Evolutionary conservation across 2,797 vertebrate species (phyloP).

Genomic region (Holocentrus rufus): DNA sequence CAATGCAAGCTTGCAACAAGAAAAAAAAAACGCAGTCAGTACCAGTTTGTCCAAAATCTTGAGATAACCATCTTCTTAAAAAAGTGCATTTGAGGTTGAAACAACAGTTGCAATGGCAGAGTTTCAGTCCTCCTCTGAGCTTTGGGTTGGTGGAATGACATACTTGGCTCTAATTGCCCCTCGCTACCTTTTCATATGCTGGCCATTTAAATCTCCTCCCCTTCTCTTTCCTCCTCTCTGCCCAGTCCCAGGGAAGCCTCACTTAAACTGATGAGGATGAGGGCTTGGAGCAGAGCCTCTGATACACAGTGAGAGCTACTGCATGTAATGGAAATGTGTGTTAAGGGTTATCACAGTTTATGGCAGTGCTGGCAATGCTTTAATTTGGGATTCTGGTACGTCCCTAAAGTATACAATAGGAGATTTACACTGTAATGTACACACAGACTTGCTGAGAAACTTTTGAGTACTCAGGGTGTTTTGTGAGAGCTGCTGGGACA

Average conservation of each 20-base stretch:
- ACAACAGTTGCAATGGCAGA: conserved; percentile 24
- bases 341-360: conserved; percentile 22
- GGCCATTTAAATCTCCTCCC: conserved; percentile 83
- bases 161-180: conserved; percentile 80
- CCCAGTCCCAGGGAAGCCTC: conserved; percentile 33
- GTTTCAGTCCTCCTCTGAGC: conserved; percentile 58
- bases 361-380: conserved; percentile 38
- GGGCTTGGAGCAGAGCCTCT: neutral
- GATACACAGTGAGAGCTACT: conserved; percentile 10
- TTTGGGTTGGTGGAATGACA: conserved; percentile 63
- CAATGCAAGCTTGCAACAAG: neutral
- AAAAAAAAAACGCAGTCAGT: neutral
- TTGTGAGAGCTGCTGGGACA: conserved; percentile 48
- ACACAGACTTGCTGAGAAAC: conserved; percentile 45
- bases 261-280: conserved; percentile 26
- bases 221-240: conserved; percentile 61
- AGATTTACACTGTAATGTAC: conserved; percentile 57
- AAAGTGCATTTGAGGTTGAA: conserved; percentile 27
- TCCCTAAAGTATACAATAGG: conserved; percentile 49
- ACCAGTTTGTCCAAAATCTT: conserved; percentile 33
- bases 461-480: conserved; percentile 35
- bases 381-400: conserved; percentile 26
- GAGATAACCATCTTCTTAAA: conserved; percentile 10
- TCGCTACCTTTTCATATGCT: conserved; percentile 77
- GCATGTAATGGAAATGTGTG: conserved; percentile 40